Conservation (phyloP, 1,140 invertebrate genomes). For the Calliopsis andreniformis region DNA sequence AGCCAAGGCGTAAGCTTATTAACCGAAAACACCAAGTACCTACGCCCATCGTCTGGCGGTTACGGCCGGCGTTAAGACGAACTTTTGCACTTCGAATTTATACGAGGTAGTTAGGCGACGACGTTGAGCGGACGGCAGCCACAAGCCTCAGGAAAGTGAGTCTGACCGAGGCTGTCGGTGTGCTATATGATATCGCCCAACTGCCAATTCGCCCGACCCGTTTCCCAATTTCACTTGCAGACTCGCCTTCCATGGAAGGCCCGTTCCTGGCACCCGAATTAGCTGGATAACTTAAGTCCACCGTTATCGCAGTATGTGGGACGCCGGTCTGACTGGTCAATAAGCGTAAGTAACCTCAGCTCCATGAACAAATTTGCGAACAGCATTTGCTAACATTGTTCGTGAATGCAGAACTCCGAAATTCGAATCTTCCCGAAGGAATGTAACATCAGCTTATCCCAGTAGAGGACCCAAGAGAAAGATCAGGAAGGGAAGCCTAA, state of each 20-base stretch:
- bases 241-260: background rate
- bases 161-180: background rate
- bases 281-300: slow-evolving; percentile 13
- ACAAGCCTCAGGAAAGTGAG: background rate
- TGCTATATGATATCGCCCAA: slow-evolving; percentile 6
- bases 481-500: too few species aligned
- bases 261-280: slow-evolving; percentile 19
- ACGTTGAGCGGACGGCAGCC: too few species aligned
- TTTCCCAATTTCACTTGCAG: slow-evolving; percentile 22
- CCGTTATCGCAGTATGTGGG: background rate
- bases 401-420: too few species aligned
- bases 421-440: too few species aligned
- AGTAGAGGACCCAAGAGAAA: too few species aligned
- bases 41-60: slow-evolving; percentile 35
- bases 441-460: too few species aligned
- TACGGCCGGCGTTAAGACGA: slow-evolving; percentile 2
- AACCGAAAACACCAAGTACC: slow-evolving; percentile 43
- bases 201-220: slow-evolving; percentile 32
- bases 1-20: slow-evolving; percentile 48
- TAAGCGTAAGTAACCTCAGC: slow-evolving; percentile 12
- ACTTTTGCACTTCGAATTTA: slow-evolving; percentile 10
- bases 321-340: background rate
- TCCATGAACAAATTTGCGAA: too few species aligned
- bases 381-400: too few species aligned
- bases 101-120: background rate